These are phyloP conservation scores for Etheostoma nigrum DNA, from an alignment of 2,797 vertebrate species.

Conservation along the genomic window DNA sequence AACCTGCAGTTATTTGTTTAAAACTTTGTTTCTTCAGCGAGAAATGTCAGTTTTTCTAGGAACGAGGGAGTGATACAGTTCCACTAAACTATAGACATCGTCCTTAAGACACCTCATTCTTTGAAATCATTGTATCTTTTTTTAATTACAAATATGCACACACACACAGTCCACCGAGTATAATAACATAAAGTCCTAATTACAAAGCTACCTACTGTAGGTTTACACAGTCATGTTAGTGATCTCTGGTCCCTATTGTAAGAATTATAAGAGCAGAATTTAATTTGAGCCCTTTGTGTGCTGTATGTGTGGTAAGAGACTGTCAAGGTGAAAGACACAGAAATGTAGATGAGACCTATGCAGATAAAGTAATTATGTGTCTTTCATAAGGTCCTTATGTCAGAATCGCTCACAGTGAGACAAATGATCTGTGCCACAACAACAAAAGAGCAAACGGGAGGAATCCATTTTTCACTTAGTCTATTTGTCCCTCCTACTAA, in stretches of 20 bases:
- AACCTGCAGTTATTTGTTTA: neutral
- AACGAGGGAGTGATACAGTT: neutral
- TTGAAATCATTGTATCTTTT: neutral
- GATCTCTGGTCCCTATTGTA: slow-evolving; percentile 67
- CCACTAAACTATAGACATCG: neutral
- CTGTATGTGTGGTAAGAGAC: slow-evolving; percentile 9
- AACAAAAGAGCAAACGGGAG: neutral
- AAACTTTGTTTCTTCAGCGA: neutral
- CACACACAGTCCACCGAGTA: slow-evolving; percentile 34
- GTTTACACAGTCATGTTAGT: slow-evolving; percentile 69
- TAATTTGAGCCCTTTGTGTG: slow-evolving; percentile 69
- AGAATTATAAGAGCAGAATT: slow-evolving; percentile 72
- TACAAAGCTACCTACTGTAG: slow-evolving; percentile 63
- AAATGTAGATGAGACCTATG: neutral
- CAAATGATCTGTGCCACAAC: slow-evolving; percentile 13
- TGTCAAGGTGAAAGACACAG: neutral
- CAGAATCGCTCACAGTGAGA: neutral
- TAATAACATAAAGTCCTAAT: slow-evolving; percentile 74
- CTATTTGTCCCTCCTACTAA: too few relatives aligned
- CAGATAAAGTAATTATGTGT: slow-evolving; percentile 9
- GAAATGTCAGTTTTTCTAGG: neutral
- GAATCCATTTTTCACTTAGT: too few relatives aligned
- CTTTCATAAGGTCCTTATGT: neutral
- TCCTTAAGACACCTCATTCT: neutral
- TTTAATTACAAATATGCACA: neutral